Base-by-base conservation (phyloP, 2,888 invertebrate species). In the Neocrepidodera transversa region DNA sequence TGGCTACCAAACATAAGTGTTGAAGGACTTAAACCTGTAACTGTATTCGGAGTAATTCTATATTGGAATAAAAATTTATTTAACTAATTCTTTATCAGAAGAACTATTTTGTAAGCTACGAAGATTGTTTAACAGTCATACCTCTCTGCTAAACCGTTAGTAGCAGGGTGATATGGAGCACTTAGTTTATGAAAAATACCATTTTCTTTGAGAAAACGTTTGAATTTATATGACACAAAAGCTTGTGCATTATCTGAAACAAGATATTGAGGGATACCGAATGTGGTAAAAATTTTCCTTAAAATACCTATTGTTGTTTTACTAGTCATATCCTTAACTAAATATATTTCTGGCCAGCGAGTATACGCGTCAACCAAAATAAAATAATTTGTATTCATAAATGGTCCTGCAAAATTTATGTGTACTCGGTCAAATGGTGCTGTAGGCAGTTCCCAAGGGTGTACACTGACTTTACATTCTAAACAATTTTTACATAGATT, bases 401-500 rank as follows among this genome's bases (percentile, higher is more conserved):
- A 49, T 18, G 50, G 45, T 7, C 62, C 58, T 16, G 62, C 54
- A 43, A 40, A 57, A 20, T 58, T 49, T 14, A 55, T 45, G n/a
- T 58, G 54, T 4, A 62, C 50, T 28, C 50, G n/a, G 11, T 62
- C 52, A 28, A 49, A 54, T 17, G 57, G 43, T 28, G 70, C 68
- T 28, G 77, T 72, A 3, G 77, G 78, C 38, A 71, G 60, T 57
- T 79, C 77, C 28, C 63, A 60, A 8, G 74, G 73, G 66, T 78
- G 72, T 17, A 58, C 57, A 38, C 65, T 68, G 18, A 64, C 64
- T 72, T 55, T 49, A 18, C 58, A 62, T 11, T 45, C 8, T 17
- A 10, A 8, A 50, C 58, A 58, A 40, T 52, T 55, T 23, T 55
- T 62, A 13, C 30, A n/a, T n/a, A 43, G 13, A 13, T 40, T 38